Evolutionary conservation across 2,113 vertebrate species (phyloP).

Genomic region (Tyto alba): DNA sequence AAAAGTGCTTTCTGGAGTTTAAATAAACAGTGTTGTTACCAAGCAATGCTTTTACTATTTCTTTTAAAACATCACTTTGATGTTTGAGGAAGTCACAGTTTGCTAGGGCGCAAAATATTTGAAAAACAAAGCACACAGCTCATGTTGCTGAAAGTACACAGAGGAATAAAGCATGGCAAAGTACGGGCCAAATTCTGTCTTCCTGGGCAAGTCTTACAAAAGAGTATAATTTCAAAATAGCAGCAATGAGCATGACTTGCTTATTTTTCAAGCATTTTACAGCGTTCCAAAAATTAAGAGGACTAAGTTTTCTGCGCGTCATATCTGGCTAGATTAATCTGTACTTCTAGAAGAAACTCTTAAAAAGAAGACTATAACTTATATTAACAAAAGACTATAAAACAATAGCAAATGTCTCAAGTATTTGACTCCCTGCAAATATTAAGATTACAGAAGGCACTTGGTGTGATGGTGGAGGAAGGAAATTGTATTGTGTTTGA

Average conservation of each 20-base stretch:
- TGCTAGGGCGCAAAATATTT: conserved; percentile 28
- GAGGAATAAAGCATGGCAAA: background rate
- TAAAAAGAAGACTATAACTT: background rate
- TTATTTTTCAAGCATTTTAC: background rate
- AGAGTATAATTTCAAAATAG: background rate
- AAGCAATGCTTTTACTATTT: conserved; percentile 8
- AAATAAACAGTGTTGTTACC: background rate
- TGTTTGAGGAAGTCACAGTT: background rate
- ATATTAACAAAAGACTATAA: background rate
- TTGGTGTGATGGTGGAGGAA: background rate
- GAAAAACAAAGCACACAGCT: conserved; percentile 16
- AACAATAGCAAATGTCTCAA: background rate
- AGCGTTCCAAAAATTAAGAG: background rate
- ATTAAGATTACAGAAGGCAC: background rate
- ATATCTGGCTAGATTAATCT: background rate
- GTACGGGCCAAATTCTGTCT: background rate
- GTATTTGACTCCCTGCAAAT: background rate
- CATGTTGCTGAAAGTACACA: background rate
- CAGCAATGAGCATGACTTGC: background rate
- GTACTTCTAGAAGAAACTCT: background rate
- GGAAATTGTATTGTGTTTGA: background rate
- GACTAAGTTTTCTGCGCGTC: background rate
- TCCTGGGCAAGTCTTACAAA: background rate
- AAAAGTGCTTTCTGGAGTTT: background rate
- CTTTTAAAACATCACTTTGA: background rate